These are phyloP conservation scores for Axis porcinus DNA, from an alignment of 2,113 vertebrate genomes.

Conservation along the genomic window DNA sequence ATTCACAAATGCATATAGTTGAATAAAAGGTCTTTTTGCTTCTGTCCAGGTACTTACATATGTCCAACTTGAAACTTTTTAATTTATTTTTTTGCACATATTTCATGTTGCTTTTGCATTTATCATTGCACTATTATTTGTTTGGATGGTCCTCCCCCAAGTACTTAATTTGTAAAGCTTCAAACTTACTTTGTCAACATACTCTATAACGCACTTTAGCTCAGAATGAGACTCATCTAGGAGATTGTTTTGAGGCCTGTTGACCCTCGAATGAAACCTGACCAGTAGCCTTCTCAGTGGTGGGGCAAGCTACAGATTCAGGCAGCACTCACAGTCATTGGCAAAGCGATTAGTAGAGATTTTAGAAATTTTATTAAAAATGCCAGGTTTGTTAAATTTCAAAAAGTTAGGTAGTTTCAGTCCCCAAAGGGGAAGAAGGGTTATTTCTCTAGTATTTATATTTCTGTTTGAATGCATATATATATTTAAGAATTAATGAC, in stretches of 20 bases:
- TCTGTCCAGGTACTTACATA: neutral
- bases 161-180: neutral
- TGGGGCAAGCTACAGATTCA: neutral
- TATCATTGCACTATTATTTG: neutral
- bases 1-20: neutral
- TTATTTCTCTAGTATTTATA: neutral
- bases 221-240: neutral
- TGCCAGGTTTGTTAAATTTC: neutral
- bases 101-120: neutral
- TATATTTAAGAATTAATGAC: neutral
- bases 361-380: constrained; percentile 20
- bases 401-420: neutral
- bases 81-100: neutral
- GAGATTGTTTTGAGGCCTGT: neutral
- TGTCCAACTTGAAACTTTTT: neutral
- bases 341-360: neutral
- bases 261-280: neutral
- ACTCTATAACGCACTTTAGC: neutral
- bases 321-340: neutral
- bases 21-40: neutral
- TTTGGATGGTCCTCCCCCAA: neutral
- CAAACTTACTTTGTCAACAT: neutral
- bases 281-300: neutral
- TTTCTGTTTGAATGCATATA: neutral
- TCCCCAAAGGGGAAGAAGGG: neutral